Conservation (phyloP, 2,797 vertebrate genomes). For the Lophotriccus pileatus region DNA sequence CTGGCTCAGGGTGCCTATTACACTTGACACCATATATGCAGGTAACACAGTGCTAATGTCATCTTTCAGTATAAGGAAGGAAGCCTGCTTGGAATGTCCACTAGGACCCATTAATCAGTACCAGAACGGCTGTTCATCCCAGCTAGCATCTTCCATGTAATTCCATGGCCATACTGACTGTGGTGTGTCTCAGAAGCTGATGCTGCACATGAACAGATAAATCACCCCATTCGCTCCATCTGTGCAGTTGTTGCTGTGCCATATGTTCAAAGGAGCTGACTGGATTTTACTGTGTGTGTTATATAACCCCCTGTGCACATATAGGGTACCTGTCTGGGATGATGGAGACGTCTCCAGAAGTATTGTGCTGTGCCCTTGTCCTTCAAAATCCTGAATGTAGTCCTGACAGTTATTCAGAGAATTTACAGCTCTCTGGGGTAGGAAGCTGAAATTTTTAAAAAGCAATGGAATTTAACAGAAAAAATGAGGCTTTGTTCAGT, state of each 20-base stretch:
- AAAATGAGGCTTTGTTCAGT: neutral
- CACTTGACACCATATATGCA: neutral
- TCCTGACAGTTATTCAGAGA: neutral
- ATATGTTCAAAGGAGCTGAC: neutral
- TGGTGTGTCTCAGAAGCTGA: neutral
- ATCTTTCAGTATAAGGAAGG: neutral
- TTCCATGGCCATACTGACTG: neutral
- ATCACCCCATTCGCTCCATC: constrained; percentile 3
- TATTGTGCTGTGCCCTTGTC: neutral
- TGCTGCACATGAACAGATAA: neutral
- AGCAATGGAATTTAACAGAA: neutral
- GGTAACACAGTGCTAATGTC: neutral
- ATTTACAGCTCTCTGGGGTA: neutral
- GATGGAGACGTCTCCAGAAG: neutral
- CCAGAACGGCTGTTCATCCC: neutral
- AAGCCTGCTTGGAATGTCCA: neutral
- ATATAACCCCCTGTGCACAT: neutral
- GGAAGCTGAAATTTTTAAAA: neutral
- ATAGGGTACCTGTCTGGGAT: neutral
- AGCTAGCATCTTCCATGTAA: neutral
- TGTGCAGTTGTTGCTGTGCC: constrained; percentile 33
- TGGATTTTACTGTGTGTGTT: neutral
- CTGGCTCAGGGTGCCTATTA: neutral
- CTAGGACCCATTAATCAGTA: neutral
- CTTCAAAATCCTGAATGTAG: neutral